These are phyloP conservation scores for Nemotelus pantherinus DNA, from an alignment of 2,888 invertebrate species.

Conservation along the genomic window DNA sequence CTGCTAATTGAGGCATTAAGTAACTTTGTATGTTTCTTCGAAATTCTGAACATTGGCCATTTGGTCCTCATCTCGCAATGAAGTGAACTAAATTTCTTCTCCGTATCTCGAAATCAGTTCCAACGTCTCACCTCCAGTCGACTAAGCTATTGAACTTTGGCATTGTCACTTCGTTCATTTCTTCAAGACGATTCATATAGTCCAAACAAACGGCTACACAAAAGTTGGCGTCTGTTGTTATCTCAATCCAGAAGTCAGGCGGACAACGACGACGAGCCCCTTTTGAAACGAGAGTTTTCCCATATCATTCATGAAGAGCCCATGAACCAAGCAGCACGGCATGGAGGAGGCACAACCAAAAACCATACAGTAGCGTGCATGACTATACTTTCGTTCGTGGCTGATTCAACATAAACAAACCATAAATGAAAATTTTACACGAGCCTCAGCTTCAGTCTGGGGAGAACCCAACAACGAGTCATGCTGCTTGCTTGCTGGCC, in stretches of 20 bases:
- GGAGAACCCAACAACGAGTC: neutral
- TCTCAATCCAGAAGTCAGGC: neutral
- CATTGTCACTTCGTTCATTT: too few relatives aligned
- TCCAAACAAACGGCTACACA: too few relatives aligned
- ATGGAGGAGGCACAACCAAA: neutral
- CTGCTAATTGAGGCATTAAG: too few relatives aligned
- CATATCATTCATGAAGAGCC: neutral
- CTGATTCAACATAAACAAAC: conserved; percentile 36
- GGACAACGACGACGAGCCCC: conserved; percentile 8
- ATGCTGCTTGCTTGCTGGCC: neutral
- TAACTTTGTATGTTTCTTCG: too few relatives aligned
- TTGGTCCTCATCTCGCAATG: too few relatives aligned
- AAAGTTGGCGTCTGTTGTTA: too few relatives aligned
- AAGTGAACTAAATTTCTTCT: too few relatives aligned
- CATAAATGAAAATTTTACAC: conserved; percentile 22
- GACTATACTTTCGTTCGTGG: conserved; percentile 21
- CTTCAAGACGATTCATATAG: too few relatives aligned
- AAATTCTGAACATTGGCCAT: too few relatives aligned
- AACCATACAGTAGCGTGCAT: conserved; percentile 10
- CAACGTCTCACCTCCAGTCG: too few relatives aligned
- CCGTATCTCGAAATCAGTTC: too few relatives aligned
- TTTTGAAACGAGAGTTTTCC: neutral
- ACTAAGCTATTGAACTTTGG: too few relatives aligned
- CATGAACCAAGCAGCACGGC: neutral
- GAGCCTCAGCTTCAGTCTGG: neutral